Base-by-base conservation (phyloP, 2,113 vertebrate species). In the human (Homo sapiens) region DNA sequence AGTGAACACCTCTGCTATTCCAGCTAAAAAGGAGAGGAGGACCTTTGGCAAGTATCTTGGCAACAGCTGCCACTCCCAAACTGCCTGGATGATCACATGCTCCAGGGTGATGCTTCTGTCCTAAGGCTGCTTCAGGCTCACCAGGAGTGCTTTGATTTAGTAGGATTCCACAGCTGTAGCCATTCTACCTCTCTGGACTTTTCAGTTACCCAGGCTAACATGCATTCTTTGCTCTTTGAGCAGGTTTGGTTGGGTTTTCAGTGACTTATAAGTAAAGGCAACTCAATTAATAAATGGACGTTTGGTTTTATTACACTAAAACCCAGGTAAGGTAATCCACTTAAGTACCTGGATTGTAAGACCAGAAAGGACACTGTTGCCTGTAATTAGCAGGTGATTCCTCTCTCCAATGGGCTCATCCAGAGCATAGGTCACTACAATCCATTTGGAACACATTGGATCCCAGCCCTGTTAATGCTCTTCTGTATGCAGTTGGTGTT, bases 181-280 rank as follows among this genome's bases (percentile, higher is more conserved):
- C 27, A 5, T 57, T 75, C 38, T 55, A 3, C 20, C 17, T 94
- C n/a, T 50, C 40, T 70, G 25, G 48, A 9, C 40, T 70, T 94
- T 45, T 35, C 59, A 38, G 4, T 57, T 45, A 59, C 23, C 27
- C 17, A 50, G n/a, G 25, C 17, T 40, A n/a, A 45, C 2, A 22
- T 0, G 20, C 32, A 23, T 35, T 78, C 66, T 97, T 90, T 86
- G 52, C 66, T 55, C 17, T 95, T 92, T 84, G 38, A 89, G 45
- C 27, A 61, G 75, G 35, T 95, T 75, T 76, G 43, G 48, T 64
- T 96, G 84, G 40, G 27, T 84, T 95, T 96, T 96, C 40, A 82
- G 66, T 88, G 93, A 91, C 57, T 57, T 89, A 84, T 8, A 89
- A 50, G 48, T 61, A 35, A 90, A 61, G 70, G 32, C 61, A 40